These are phyloP conservation scores for Eupithecia centaureata DNA, from an alignment of 2,888 invertebrate genomes.

Conservation along the genomic window DNA sequence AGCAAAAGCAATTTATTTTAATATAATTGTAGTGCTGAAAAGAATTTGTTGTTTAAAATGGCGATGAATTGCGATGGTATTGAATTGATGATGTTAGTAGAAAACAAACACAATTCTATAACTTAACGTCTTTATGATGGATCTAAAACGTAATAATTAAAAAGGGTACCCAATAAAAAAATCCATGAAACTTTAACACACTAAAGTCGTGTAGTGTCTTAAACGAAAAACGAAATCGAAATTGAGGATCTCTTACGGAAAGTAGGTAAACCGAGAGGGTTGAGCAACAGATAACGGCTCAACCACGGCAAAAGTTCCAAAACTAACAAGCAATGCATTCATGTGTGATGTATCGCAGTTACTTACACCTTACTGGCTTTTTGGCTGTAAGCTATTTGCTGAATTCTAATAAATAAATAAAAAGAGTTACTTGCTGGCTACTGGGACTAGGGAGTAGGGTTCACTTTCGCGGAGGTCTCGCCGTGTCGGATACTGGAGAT, in stretches of 20 bases:
- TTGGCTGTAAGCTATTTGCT: no score
- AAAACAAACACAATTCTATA: background rate
- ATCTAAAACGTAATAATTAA: background rate
- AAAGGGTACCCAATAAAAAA: background rate
- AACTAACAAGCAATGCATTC: no score
- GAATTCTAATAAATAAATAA: no score
- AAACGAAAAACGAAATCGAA: background rate
- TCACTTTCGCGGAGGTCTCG: no score
- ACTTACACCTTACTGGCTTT: background rate
- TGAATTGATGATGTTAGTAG: background rate
- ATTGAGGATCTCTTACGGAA: background rate
- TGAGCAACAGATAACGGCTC: background rate
- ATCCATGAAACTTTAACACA: background rate
- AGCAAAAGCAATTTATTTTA: constrained; percentile 12
- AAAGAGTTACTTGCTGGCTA: no score
- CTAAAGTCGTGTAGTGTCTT: background rate
- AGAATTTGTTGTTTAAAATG: background rate
- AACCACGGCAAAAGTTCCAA: no score
- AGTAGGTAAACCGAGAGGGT: background rate
- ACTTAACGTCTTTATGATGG: no score
- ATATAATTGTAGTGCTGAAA: background rate
- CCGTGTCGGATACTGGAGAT: no score
- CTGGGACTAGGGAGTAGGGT: no score
- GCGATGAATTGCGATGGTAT: background rate
- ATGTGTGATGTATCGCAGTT: background rate